A percentile compares a stretch with the other conserved stretches of the same genome.
These are phyloP conservation scores for Percopsis omiscomaycus DNA, from an alignment of 2,797 vertebrate species.

Conservation along the genomic window DNA sequence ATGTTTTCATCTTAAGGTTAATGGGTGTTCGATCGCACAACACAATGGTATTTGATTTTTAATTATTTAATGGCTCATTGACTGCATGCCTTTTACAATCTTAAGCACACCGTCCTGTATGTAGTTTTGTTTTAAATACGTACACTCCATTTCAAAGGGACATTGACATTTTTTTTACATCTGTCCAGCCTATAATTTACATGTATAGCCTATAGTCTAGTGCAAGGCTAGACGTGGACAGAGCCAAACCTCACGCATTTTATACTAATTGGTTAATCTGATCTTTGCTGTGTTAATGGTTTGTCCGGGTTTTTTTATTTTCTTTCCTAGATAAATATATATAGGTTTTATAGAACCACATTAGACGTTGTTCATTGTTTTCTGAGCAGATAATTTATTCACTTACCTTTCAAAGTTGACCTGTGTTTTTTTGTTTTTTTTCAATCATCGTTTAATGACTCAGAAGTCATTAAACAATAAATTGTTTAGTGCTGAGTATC, in stretches of 20 bases:
- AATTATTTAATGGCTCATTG: constrained; percentile 58
- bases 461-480: constrained; percentile 8
- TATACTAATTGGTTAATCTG: constrained; percentile 26
- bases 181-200: constrained; percentile 20
- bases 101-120: constrained; percentile 38
- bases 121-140: constrained; percentile 22
- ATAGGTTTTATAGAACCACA: constrained; percentile 29
- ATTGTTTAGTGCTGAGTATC: constrained; percentile 18
- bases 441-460: not conserved
- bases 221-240: constrained; percentile 32
- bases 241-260: constrained; percentile 5
- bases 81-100: constrained; percentile 58
- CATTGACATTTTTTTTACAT: constrained; percentile 28
- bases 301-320: constrained; percentile 11
- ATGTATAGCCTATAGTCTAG: not conserved
- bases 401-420: constrained; percentile 37
- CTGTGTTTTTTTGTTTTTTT: not conserved
- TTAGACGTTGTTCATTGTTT: constrained; percentile 43
- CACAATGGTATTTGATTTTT: constrained; percentile 45
- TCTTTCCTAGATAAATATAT: constrained; percentile 22
- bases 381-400: constrained; percentile 50
- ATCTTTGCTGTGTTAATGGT: constrained; percentile 30
- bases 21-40: constrained; percentile 40
- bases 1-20: constrained; percentile 28
- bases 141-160: constrained; percentile 43